These are phyloP conservation scores for Limenitis camilla DNA, from an alignment of 2,888 invertebrate genomes.

Conservation along the genomic window DNA sequence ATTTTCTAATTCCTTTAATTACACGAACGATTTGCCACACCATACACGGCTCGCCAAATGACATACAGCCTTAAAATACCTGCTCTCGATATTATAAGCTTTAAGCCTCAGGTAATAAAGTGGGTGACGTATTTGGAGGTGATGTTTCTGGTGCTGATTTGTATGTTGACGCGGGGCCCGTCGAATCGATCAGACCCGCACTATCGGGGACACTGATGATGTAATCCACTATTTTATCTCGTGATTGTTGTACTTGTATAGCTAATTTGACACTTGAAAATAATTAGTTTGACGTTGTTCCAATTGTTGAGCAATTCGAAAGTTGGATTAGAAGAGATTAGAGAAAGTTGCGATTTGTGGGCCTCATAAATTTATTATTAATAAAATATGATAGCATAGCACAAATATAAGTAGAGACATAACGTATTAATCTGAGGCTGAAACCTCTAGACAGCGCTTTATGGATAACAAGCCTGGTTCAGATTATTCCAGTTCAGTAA, in stretches of 20 bases:
- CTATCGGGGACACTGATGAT: conserved; percentile 54
- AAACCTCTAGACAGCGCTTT: too few relatives aligned
- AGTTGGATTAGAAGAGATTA: conserved; percentile 10
- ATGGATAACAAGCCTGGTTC: too few relatives aligned
- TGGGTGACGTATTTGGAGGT: conserved; percentile 10
- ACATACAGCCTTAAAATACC: neutral
- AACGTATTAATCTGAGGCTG: too few relatives aligned
- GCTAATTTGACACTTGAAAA: conserved; percentile 16
- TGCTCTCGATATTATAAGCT: conserved; percentile 4
- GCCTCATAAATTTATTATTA: neutral
- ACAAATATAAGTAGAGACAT: too few relatives aligned
- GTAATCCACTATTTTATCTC: conserved; percentile 41
- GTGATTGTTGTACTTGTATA: conserved; percentile 15
- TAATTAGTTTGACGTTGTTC: conserved; percentile 19
- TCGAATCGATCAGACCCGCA: conserved; percentile 52
- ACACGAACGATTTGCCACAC: conserved; percentile 33
- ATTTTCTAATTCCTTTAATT: conserved; percentile 38
- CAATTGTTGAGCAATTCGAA: conserved; percentile 19
- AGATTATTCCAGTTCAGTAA: too few relatives aligned
- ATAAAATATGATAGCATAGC: neutral
- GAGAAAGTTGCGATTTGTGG: conserved; percentile 11
- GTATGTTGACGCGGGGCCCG: conserved; percentile 29
- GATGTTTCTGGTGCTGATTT: neutral
- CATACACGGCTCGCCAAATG: conserved; percentile 19
- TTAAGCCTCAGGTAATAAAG: conserved; percentile 5